Conservation (phyloP, 1,140 invertebrate genomes). For the Lordiphosa clarofinis region DNA sequence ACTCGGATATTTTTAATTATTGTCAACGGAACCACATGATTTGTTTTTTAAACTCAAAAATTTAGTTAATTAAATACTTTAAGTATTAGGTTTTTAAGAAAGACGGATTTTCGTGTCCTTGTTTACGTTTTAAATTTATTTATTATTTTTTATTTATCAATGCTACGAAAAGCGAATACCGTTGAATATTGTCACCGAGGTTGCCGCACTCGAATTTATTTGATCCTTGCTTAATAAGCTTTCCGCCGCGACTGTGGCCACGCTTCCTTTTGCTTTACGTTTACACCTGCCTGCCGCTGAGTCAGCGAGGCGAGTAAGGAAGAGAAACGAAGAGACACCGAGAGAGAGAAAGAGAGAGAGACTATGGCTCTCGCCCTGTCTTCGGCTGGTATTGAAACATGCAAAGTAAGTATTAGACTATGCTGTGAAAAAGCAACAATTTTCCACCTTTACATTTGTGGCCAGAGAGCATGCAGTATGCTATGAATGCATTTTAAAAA, state of each 20-base stretch:
- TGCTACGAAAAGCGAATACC: conserved; percentile 47
- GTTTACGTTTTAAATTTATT: neutral
- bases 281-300: conserved; percentile 19
- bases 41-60: too few relatives aligned
- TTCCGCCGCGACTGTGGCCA: conserved; percentile 41
- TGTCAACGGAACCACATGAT: too few relatives aligned
- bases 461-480: too few relatives aligned
- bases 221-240: conserved; percentile 65
- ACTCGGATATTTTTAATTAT: too few relatives aligned
- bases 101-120: too few relatives aligned
- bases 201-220: conserved; percentile 14
- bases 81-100: too few relatives aligned
- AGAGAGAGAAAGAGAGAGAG: conserved; percentile 7
- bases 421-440: conserved; percentile 62
- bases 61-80: too few relatives aligned
- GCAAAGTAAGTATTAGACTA: conserved; percentile 1
- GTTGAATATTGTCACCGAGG: conserved; percentile 6
- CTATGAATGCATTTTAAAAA: conserved; percentile 2
- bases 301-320: too few relatives aligned
- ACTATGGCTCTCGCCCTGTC: conserved; percentile 5
- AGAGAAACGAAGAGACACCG: neutral
- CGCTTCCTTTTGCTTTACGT: conserved; percentile 6
- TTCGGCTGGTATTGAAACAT: conserved; percentile 20
- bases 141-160: neutral
- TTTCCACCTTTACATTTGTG: conserved; percentile 24